Evolutionary conservation across 2,797 vertebrate species (phyloP), one percentile per base, ranked within the genome.

Genomic region (Oryzias dopingdopingensis): DNA sequence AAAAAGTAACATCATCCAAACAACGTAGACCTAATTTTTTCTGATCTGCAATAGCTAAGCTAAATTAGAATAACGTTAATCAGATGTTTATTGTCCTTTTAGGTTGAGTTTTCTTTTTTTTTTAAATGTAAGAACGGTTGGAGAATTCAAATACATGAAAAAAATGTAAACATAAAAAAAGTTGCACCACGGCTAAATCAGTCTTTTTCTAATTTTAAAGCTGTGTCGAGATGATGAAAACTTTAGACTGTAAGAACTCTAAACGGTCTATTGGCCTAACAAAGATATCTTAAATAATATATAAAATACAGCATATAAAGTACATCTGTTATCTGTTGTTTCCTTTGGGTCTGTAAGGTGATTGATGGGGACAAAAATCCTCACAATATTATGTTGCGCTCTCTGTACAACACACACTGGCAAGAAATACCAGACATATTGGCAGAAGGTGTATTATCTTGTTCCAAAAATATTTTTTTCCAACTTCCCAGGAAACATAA

Each of bases 401-500:
- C 1, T 0, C 23, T 1, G 46, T 18, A 58, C 47, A 18, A 48
- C 29, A 20, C 17, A 20, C 7, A 18, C 17, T 46, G 8, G 13
- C 10, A 67, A 42, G 26, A 53, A 1, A 48, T 12, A 20, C 4
- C 67, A 42, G 26, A 56, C 1, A 48, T 14, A 46, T 12, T 40
- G 6, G 42, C 48, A 56, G 61, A 24, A 55, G 47, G 58, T 64
- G 22, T 18, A 46, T 58, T 51, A 49, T 64, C 54, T 49, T 65
- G 32, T 56, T 57, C 41, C 7, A 4, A 55, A 43, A 41, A 55
- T 1, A 44, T 47, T 14, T 59, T 62, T 74, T 72, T 62, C 52
- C 56, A 73, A 59, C 52, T 44, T 49, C 56, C 46, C 4, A 42
- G 26, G 24, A 52, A 49, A 48, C 29, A 69, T 60, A n/a, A 52